Percentiles rank a stretch among this genome's conserved stretches.
Conservation (phyloP, 30 jellyfish, hydroid and myxozoan genomes). For the Morbakka virulenta region DNA sequence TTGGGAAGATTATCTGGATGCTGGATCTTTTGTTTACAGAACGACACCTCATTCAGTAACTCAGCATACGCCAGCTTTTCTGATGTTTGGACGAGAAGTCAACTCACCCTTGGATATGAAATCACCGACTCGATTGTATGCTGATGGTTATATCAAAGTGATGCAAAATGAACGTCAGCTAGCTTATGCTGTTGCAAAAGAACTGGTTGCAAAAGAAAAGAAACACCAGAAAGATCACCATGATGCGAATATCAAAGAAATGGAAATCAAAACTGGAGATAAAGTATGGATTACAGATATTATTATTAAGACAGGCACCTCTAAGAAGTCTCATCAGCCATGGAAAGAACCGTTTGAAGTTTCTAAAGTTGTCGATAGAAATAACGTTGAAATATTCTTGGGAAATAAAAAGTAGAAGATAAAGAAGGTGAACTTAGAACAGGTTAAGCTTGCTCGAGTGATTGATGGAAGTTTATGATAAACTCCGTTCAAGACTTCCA, state of each 20-base stretch:
- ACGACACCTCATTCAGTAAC: no score
- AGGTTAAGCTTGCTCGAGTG: constrained; percentile 8
- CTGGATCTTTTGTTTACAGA: not conserved
- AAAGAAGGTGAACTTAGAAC: constrained; percentile 22
- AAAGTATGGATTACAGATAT: constrained; percentile 24
- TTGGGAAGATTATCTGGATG: constrained; percentile 5
- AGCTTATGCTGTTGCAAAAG: not conserved
- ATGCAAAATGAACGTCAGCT: no score
- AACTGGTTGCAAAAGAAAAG: constrained; percentile 3
- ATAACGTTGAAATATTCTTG: constrained; percentile 8
- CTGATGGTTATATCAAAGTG: no score
- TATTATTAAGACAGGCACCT: constrained; percentile 22
- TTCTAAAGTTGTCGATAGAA: no score
- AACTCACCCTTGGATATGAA: no score
- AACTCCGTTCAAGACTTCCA: constrained; percentile 41
- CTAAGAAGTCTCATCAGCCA: no score
- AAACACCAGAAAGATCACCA: not conserved
- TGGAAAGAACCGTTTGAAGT: constrained; percentile 40
- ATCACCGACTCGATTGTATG: no score
- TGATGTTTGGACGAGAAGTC: no score
- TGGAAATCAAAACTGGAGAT: constrained; percentile 8
- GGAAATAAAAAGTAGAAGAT: constrained; percentile 5
- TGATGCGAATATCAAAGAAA: no score
- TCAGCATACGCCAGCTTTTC: no score
- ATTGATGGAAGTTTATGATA: constrained; percentile 14